Conservation (phyloP, 1,140 invertebrate species). For the Drosophila leontia region DNA sequence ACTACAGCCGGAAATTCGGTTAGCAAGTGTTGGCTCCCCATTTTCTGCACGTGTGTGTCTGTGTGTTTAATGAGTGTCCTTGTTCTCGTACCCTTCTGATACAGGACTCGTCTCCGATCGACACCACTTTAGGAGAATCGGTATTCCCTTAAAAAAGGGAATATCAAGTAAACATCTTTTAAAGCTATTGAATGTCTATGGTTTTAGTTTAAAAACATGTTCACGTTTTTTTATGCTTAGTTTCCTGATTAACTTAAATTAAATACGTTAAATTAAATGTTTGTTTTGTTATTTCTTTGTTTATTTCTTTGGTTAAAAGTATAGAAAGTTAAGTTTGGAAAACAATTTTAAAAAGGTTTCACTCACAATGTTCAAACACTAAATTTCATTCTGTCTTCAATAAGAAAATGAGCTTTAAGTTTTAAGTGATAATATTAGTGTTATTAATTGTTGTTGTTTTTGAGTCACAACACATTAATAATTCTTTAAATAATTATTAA, state of each 20-base stretch:
- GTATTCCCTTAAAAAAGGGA: no score
- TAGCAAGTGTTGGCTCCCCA: slow-evolving; percentile 77
- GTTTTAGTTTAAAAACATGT: not conserved
- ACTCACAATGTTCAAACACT: not conserved
- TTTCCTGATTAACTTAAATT: no score
- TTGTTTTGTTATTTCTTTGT: no score
- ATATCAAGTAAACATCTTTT: no score
- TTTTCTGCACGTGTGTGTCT: slow-evolving; percentile 40
- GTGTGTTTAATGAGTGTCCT: slow-evolving; percentile 69
- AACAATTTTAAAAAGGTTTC: no score
- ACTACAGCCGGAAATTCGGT: slow-evolving; percentile 82
- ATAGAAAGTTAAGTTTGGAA: not conserved
- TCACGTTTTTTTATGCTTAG: not conserved
- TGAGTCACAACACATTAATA: not conserved
- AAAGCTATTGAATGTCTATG: not conserved
- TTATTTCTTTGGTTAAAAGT: no score
- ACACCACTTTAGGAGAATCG: not conserved
- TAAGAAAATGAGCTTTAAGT: not conserved
- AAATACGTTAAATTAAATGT: no score
- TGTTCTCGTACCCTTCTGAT: slow-evolving; percentile 45
- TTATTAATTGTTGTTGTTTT: not conserved
- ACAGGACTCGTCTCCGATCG: slow-evolving; percentile 4
- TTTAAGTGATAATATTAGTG: not conserved
- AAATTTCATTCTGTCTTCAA: not conserved
- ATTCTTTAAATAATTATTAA: not conserved